These are phyloP conservation scores for Microplitis deprimator DNA, from an alignment of 2,888 invertebrate species.

Conservation along the genomic window DNA sequence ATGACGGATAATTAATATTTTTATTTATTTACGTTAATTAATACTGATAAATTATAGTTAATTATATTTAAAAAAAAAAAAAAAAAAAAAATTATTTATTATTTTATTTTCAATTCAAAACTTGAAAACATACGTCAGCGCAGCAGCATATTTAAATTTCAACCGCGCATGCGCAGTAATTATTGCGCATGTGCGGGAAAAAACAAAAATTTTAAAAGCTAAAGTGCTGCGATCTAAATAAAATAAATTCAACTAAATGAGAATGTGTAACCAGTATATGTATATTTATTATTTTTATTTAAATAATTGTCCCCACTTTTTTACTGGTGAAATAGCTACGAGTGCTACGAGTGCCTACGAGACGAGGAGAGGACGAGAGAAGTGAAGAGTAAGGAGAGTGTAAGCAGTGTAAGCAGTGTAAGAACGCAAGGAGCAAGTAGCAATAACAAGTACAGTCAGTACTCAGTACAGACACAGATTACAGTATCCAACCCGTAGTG, in stretches of 20 bases:
- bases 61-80: too few relatives aligned
- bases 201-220: background rate
- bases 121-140: background rate
- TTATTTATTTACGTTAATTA: too few relatives aligned
- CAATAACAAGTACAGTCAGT: background rate
- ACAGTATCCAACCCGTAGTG: background rate
- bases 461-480: background rate
- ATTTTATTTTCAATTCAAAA: too few relatives aligned
- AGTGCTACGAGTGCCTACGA: too few relatives aligned
- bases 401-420: background rate
- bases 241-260: slow-evolving; percentile 4
- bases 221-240: slow-evolving; percentile 27
- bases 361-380: too few relatives aligned
- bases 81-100: background rate
- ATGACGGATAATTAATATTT: too few relatives aligned
- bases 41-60: too few relatives aligned
- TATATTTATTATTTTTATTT: background rate
- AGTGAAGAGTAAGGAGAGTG: too few relatives aligned
- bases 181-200: background rate
- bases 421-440: background rate
- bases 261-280: background rate
- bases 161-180: background rate
- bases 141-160: background rate
- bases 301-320: background rate
- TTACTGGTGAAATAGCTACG: too few relatives aligned